Percentiles rank a stretch among this genome's conserved stretches.
Conservation (phyloP, 1,140 invertebrate genomes). For the Pseudomyrmex flavicornis region DNA sequence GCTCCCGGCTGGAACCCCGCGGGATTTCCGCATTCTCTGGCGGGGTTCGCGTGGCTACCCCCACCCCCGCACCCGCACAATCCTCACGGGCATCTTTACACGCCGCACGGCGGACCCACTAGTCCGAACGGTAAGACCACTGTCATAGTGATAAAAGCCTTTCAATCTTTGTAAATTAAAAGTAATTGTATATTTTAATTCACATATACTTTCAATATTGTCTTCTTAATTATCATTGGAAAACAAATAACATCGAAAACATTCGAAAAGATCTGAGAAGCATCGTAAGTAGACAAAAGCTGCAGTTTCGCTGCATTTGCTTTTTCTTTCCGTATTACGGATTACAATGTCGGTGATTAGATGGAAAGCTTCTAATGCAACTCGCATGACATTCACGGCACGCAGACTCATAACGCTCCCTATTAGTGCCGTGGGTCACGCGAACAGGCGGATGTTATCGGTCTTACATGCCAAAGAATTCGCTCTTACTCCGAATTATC, state of each 20-base stretch:
- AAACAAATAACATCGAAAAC: background rate
- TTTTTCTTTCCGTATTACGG: slow-evolving; percentile 13
- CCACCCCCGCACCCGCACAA: slow-evolving; percentile 84
- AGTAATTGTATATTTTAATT: too few relatives aligned
- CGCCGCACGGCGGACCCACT: slow-evolving; percentile 81
- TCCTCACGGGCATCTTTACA: slow-evolving; percentile 83
- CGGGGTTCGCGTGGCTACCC: slow-evolving; percentile 83
- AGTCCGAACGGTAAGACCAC: slow-evolving; percentile 83
- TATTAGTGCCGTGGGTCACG: slow-evolving; percentile 68
- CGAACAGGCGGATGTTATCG: slow-evolving; percentile 66
- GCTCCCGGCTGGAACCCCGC: slow-evolving; percentile 80
- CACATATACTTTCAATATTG: background rate
- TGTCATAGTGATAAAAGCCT: background rate
- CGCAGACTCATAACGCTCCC: slow-evolving; percentile 66
- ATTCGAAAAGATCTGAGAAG: background rate
- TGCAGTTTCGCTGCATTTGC: slow-evolving; percentile 17
- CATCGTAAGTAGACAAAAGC: background rate
- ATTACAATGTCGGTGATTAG: slow-evolving; percentile 70
- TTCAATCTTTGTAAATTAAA: too few relatives aligned
- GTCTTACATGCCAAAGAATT: slow-evolving; percentile 70
- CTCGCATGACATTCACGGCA: slow-evolving; percentile 58
- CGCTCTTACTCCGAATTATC: slow-evolving; percentile 22
- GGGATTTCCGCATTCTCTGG: slow-evolving; percentile 83
- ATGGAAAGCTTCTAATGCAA: slow-evolving; percentile 36
- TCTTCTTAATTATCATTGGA: background rate